Evolutionary conservation across 2,113 vertebrate genomes (phyloP), one percentile per base, ranked within the genome.

Genomic region (Chaetodon auriga): DNA sequence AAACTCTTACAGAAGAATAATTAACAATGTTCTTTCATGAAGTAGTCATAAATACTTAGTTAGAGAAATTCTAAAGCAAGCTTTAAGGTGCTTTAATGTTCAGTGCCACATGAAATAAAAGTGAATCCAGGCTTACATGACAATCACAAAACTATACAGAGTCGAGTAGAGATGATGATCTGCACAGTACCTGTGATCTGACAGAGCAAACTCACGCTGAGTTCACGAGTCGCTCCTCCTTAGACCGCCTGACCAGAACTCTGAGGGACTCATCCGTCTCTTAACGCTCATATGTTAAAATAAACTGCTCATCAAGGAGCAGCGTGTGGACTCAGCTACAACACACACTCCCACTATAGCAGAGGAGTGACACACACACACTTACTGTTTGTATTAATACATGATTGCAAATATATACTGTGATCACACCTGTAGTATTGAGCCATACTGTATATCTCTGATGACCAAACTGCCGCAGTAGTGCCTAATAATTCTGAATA

Each of bases 391-490:
- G 19, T 53, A 19, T 48, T 13, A 4, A 46, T 30, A 30, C 21
- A 11, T 35, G 23, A 38, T 45, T 1, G 0, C 54, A 60, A 35
- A 64, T 30, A 38, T 49, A 71, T 5, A 68, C 55, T 38, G 57
- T 68, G n/a, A 69, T 73, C 23, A 15, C 41, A 64, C 0, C 25
- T 3, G 10, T 18, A 66, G 2, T 12, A n/a, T 54, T 25, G 38
- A 62, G 76, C 76, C 45, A 71, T 21, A 53, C 8, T 58, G 18
- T 18, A 14, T 35, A 13, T 65, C 23, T 80, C 10, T 48, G 23
- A 35, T 19, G 55, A n/a, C 35, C 41, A 71, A 75, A 66, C 19
- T 25, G 48, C 7, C 4, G 3, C 18, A 35, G 1, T 9, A 18
- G 46, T 53, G 48, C n/a, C 13, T 7, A 5, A 30, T 21, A 7